A percentile compares a stretch with the other conserved stretches of the same genome.
phyloP scores from a whole-genome alignment of 35 echinoderm and acorn worm species.

The Eucidaris tribuloides region DNA sequence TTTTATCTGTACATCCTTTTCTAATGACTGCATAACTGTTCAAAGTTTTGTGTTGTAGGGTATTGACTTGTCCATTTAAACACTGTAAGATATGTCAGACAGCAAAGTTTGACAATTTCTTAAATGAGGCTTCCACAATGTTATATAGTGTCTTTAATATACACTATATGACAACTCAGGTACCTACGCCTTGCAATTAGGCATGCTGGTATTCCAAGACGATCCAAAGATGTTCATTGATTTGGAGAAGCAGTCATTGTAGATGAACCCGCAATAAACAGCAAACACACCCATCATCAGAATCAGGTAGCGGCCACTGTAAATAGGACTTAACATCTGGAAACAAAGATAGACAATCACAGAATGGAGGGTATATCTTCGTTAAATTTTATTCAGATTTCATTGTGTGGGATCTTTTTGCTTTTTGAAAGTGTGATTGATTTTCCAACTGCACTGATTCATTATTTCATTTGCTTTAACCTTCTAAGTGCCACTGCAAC shows the following conservation, averaged over 20 bases:
- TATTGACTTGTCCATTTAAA: neutral
- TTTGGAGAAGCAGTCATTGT: conserved; percentile 94
- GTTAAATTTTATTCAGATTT: too few species aligned
- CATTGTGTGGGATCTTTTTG: too few species aligned
- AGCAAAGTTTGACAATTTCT: neutral
- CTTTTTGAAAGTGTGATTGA: too few species aligned
- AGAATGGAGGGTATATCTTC: too few species aligned
- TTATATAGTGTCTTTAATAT: neutral
- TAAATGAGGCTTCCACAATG: neutral
- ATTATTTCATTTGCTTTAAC: too few species aligned
- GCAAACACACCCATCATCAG: conserved; percentile 88
- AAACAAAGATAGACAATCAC: conserved; percentile 6
- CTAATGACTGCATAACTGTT: too few species aligned
- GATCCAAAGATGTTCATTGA: conserved; percentile 87
- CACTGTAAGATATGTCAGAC: neutral
- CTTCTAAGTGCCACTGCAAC: too few species aligned
- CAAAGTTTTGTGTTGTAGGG: neutral
- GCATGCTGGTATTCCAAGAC: conserved; percentile 33
- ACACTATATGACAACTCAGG: neutral
- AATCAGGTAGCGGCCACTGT: conserved; percentile 79
- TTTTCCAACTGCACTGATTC: too few species aligned
- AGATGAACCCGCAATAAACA: conserved; percentile 77
- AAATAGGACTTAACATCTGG: conserved; percentile 76
- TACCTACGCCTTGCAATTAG: neutral
- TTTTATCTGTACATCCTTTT: too few species aligned